Percentiles rank a stretch among this genome's conserved stretches.
Conservation (phyloP, 2,113 vertebrate genomes). For the Aegotheles bennettii region DNA sequence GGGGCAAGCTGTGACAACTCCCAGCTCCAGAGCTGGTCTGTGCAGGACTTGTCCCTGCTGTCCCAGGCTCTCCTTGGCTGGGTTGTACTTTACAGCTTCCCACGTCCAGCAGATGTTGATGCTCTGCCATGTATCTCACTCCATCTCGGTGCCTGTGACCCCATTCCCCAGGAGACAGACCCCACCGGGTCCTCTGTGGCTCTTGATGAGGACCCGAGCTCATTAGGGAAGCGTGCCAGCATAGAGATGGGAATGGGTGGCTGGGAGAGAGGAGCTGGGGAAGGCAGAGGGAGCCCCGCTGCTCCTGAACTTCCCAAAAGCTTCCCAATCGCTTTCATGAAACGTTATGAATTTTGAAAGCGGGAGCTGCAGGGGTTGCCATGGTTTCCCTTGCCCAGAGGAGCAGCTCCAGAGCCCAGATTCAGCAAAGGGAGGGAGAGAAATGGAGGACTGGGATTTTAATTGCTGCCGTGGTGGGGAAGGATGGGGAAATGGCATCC, state of each 20-base stretch:
- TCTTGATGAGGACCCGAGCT: not conserved
- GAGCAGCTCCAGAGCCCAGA: conserved; percentile 42
- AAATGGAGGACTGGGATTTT: conserved; percentile 45
- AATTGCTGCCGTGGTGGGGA: not conserved
- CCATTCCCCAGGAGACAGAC: not conserved
- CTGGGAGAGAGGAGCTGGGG: not conserved
- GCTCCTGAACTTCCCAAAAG: conserved; percentile 7
- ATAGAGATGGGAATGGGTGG: not conserved
- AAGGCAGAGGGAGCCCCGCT: not conserved
- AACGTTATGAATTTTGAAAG: conserved; percentile 48
- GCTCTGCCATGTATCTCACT: accelerated
- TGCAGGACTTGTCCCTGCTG: not conserved
- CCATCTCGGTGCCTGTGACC: not conserved
- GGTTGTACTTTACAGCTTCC: not conserved
- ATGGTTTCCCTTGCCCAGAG: conserved; percentile 63
- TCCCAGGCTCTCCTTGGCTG: not conserved
- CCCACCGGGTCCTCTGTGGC: not conserved
- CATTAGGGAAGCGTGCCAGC: accelerated
- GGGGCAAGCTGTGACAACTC: accelerated
- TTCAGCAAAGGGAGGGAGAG: conserved; percentile 34
- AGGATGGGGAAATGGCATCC: not conserved
- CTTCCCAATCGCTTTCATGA: conserved; percentile 3
- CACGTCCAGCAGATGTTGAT: not conserved
- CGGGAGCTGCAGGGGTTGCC: conserved; percentile 61
- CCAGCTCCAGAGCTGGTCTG: not conserved